Evolutionary conservation across 2,113 vertebrate genomes (phyloP), one percentile per base, ranked within the genome.

Genomic region (Gopherus flavomarginatus): DNA sequence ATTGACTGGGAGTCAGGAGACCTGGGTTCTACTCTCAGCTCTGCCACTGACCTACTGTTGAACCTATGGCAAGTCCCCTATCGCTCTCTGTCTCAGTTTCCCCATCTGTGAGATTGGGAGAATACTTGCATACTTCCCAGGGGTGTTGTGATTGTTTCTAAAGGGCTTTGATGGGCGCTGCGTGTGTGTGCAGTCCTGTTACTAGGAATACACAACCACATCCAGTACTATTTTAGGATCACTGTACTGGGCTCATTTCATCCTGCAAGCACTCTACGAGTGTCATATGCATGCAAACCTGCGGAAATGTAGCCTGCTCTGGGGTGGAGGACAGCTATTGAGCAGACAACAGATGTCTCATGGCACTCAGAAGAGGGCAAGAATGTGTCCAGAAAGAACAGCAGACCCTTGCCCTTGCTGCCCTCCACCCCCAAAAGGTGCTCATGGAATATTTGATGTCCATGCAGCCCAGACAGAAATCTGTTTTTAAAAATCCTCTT

Each of bases 181-280:
- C 38, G 22, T 65, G 22, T 53, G 50, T 86, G 22, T 27, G 31
- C 11, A 0, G 65, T 90, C 47, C 57, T 83, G 49, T 78, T 87
- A 50, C 53, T 83, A 2, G 44, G 17, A 50, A 69, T 44, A 22
- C 3, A 2, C 0, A 38, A 42, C 16, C 42, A 53, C 65, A 16
- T 12, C 47, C 3, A 5, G 44, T 2, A 56, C 44, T 8, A 5
- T 54, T 4, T 50, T 62, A 0, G 42, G 31, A 4, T 90, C 3
- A 1, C 0, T 4, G 27, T 1, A 8, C 27, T 79, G 91, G 93
- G 78, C 50, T 52, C 1, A 0, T 27, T 82, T 2, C 56, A 49
- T 49, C 87, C 83, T 83, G 29, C 2, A 79, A 85, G 35, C 1
- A 35, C 62, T 94, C 62, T n/a, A 52, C 59, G 92, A 65, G 62